Evolutionary conservation across 2,888 invertebrate species (phyloP), one percentile per base, ranked within the genome.

Genomic region (Spodoptera littoralis): DNA sequence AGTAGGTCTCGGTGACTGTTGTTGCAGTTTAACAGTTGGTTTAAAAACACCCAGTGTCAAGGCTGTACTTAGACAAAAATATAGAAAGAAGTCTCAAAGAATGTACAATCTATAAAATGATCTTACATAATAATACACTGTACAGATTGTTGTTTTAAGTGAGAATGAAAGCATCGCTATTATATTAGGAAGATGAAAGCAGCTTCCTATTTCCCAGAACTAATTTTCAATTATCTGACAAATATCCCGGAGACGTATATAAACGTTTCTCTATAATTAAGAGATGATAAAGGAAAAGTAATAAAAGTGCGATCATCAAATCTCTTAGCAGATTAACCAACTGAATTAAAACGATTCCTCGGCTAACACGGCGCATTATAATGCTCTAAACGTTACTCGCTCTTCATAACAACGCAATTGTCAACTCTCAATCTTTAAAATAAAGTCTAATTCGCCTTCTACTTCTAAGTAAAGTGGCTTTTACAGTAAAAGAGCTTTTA

Each of bases 401-500:
- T 53, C n/a, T 6, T 30, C 11, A 46, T 9, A 12, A 8, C 12
- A 50, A 30, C 0, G 1, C 57, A 11, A 77, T 59, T 45, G 30
- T 55, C 41, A 60, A 66, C 62, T 46, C 51, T 74, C 45, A 0
- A 0, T 0, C 51, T 1, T 12, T 11, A 1, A 3, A 13, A 60
- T 50, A 71, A 36, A 70, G 77, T 66, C 52, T 36, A 53, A 55
- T 57, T 68, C 57, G 46, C 12, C 46, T 47, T 62, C 41, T 4
- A 12, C 18, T 27, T n/a, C 2, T 9, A 12, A 27, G 2, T 18
- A 63, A 70, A 78, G 76, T 72, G 63, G 73, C 63, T 80, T 78
- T 80, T 72, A 80, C 56, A 80, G 65, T 77, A 78, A 77, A 78
- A 77, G 56, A 66, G 70, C 62, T 68, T 78, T 78, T 78, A 80